Evolutionary conservation across 2,113 vertebrate species (phyloP), one percentile per base, ranked within the genome.

Genomic region (Cebidichthys violaceus): DNA sequence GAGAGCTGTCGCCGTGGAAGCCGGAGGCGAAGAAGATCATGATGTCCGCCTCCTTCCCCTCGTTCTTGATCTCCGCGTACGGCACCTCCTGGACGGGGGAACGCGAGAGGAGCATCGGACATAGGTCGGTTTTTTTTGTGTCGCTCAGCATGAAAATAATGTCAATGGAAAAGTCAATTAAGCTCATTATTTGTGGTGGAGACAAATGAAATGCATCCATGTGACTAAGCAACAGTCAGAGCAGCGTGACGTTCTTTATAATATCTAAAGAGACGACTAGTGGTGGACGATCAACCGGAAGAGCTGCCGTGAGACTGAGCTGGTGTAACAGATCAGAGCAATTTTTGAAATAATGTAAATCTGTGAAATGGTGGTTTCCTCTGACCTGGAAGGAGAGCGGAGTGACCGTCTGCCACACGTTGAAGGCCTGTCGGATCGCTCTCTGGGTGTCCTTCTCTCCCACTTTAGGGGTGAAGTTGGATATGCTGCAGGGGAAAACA

Each of bases 1-100:
- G 98, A 64, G 98, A 99, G 87, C 98, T 99, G 95, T 99, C 98
- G 1, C 98, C 98, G 69, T 99, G 98, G 95, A 99, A 99, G 90
- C 98, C 98, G 59, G 98, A 99, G 89, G 98, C 98, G 88, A 99
- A 99, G 95, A 99, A 99, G 91, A 99, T 99, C 98, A 99, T 99
- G 94, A 99, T 99, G 95, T 99, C 98, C 1, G 98, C 98, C 85
- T 99, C 98, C 92, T 97, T 98, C 27, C 97, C 96, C 90, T 98
- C 96, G 68, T 96, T 98, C 95, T 99, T 98, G 87, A 99, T 96
- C 94, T 99, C 97, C 15, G 97, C 96, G 90, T 98, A 98, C 22
- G 97, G 97, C 67, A 99, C 96, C 90, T 99, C 98, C 96, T 94
- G 88, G 2, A 10, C 1, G 10, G 47, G 27, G 4, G n/a, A n/a